Base-by-base conservation (phyloP, 1,140 invertebrate genomes). In the Saccostrea cuccullata region DNA sequence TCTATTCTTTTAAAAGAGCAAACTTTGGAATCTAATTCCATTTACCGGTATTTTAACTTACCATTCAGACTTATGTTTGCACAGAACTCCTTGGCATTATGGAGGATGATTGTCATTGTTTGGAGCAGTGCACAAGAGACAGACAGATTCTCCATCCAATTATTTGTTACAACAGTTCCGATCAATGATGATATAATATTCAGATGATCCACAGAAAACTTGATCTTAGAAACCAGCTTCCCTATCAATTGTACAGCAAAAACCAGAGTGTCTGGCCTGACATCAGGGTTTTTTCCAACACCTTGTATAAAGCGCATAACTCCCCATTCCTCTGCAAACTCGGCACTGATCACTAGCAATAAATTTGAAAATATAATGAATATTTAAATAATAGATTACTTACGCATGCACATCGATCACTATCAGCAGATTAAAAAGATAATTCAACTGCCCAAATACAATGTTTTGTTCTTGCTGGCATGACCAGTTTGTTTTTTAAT, bases 191-290 rank as follows among this genome's bases (percentile, higher is more conserved):
- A 73, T 26, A 73, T 73, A 26, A 36, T 73, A 26, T 30, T 30
- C 9, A 73, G 30, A 17, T 73, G 70, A 30, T 12, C 30, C 15
- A 15, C 26, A 36, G 70, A 36, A 73, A 73, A 36, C 26, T 36
- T 36, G 26, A 73, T 26, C 70, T 73, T 73, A 15, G 70, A 73
- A 23, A 73, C 70, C 23, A 73, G 70, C 30, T 15, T 73, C 26
- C 30, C 70, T 36, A 36, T 26, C 26, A 73, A 73, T 17, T 73
- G 70, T 12, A 73, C 70, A 73, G 70, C 70, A 30, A 73, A 73
- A 13, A 73, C 70, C 23, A 73, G 26, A 36, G 26, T 73, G 70
- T 73, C 70, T 30, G 23, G 70, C 5, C 26, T 73, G 70, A 73
- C 30, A 9, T 73, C 70, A 73, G 70, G 13, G 26, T 36, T 73